Conservation (phyloP, 2,113 vertebrate genomes). For the Anolis carolinensis region DNA sequence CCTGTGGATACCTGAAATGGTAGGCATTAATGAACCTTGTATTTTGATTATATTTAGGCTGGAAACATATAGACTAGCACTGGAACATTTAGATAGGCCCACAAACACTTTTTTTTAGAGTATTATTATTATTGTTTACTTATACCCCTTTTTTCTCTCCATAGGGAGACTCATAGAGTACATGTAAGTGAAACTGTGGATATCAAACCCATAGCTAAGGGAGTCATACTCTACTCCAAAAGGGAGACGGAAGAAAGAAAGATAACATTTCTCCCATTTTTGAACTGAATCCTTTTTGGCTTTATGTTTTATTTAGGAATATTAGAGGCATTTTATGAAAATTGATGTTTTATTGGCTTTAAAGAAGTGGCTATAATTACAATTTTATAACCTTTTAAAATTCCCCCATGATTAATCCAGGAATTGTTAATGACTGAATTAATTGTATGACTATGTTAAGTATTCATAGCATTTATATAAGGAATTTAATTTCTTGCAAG, state of each 20-base stretch:
- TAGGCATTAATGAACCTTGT: no score
- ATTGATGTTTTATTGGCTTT: conserved; percentile 4
- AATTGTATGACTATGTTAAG: conserved; percentile 30
- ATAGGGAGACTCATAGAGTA: no score
- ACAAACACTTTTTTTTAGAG: no score
- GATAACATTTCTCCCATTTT: not conserved
- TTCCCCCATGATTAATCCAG: conserved; percentile 25
- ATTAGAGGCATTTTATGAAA: not conserved
- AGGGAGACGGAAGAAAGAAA: not conserved
- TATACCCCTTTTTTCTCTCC: no score
- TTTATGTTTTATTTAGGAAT: not conserved
- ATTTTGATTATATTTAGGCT: no score
- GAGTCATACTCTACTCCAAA: not conserved
- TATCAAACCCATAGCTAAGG: no score
- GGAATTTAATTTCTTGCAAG: conserved; percentile 18
- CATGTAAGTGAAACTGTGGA: no score
- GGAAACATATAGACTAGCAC: no score
- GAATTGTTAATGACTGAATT: conserved; percentile 24
- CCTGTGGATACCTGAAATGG: no score
- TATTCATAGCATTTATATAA: conserved; percentile 16
- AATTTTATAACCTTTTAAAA: conserved; percentile 7
- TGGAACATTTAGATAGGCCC: no score
- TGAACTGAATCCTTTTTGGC: conserved; percentile 4
- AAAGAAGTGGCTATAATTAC: conserved; percentile 11
- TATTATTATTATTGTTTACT: no score